Evolutionary conservation across 2,888 invertebrate species (phyloP).

Genomic region (Amiota communis): DNA sequence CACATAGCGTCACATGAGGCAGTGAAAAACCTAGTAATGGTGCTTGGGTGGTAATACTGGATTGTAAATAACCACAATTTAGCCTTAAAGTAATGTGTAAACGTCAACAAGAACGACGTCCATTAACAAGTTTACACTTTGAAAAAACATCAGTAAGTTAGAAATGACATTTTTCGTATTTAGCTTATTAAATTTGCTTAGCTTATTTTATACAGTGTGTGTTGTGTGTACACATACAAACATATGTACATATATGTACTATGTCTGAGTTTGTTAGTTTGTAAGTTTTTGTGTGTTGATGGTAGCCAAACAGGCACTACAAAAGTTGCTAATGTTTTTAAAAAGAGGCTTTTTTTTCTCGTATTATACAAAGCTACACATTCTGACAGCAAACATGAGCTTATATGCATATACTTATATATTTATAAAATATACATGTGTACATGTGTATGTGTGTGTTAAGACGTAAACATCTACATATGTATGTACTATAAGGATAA

Average conservation of each 20-base stretch:
- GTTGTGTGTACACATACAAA: constrained; percentile 28
- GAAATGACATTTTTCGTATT: neutral
- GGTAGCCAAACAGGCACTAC: constrained; percentile 61
- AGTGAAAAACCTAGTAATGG: too few relatives aligned
- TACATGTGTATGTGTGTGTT: neutral
- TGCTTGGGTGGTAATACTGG: constrained; percentile 27
- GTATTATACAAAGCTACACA: constrained; percentile 65
- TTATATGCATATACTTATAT: constrained; percentile 25
- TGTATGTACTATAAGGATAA: constrained; percentile 10
- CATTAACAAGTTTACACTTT: constrained; percentile 24
- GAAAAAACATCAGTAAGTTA: constrained; percentile 12
- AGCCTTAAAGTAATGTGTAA: neutral
- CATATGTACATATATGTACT: constrained; percentile 34
- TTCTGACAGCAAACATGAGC: constrained; percentile 52
- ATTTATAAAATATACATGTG: neutral
- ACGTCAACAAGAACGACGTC: neutral
- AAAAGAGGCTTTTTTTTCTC: constrained; percentile 61
- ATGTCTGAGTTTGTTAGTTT: constrained; percentile 34
- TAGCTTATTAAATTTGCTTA: constrained; percentile 13
- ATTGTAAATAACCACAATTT: neutral
- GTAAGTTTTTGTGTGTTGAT: constrained; percentile 47
- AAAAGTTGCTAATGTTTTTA: constrained; percentile 69
- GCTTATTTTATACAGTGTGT: constrained; percentile 37
- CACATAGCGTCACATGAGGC: too few relatives aligned
- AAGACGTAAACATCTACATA: neutral